Base-by-base conservation (phyloP, 2,797 vertebrate genomes). In the Mus caroli region DNA sequence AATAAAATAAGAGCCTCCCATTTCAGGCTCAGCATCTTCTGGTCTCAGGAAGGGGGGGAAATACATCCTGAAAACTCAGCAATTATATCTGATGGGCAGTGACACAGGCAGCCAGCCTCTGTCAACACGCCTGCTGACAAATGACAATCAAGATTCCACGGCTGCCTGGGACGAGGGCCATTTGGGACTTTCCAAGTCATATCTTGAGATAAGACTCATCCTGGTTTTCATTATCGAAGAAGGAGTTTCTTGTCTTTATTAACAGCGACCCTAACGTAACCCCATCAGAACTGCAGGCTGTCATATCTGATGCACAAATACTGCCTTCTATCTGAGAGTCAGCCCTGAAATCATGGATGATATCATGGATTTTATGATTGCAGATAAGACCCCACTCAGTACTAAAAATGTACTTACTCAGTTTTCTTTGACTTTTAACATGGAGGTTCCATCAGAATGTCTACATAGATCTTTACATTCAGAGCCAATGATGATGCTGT, bases 11-110 rank as follows among this genome's bases (percentile, higher is more conserved):
- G 73, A 88, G 73, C 20, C 84, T 84, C 54, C 40, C 40, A 90
- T 96, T 96, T 97, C 87, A 97, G 91, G 94, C 34, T 79, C 34
- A 31, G 84, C 56, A 40, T 90, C 56, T 22, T 97, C 86, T 94
- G 46, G 77, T 67, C 92, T 37, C 56, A 56, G 78, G 87, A 96
- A 91, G 62, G 67, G 80, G n/a, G 50, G 50, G 43, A 4, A 77
- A 58, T 13, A n/a, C 54, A 90, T 96, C 95, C 95, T 92, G 92
- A 93, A 95, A 96, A 75, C 31, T 90, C 54, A 56, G 76, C 76
- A 83, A 64, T 54, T 69, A 52, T 79, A 56, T 91, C 85, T 87
- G 88, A 97, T 73, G 95, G 87, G 82, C 87, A 92, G 80, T 83
- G 94, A 95, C 89, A 95, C 34, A 56, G 80, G 64, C 6, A 89